Evolutionary conservation across 2,113 vertebrate genomes (phyloP), one percentile per base, ranked within the genome.

Genomic region (Emydocephalus ijimae): DNA sequence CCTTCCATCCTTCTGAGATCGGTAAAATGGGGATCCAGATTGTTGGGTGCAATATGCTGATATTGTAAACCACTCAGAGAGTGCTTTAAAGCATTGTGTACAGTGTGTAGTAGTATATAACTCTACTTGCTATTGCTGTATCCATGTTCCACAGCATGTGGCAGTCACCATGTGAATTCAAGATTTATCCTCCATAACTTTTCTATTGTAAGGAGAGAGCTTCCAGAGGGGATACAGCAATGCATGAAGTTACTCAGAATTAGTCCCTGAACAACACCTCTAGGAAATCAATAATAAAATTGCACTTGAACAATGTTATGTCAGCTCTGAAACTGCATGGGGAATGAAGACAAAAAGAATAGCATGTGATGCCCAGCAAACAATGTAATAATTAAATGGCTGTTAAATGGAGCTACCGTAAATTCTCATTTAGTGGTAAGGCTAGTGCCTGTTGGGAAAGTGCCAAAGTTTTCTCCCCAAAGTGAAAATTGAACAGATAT

Each of bases 241-340:
- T 88, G 48, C 0, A 26, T 20, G 81, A 23, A 50, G 15, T 43
- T 54, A 21, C n/a, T 92, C 23, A 0, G 0, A 14, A 89, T 3
- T 0, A 18, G 56, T 4, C 81, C 15, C 87, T 56, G 24, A 15
- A 2, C 0, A 52, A 57, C 87, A 39, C 10, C 18, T 12, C 56
- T 34, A 21, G 9, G 56, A 89, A 56, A 89, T 15, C 69, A 94
- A 91, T 39, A 55, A n/a, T 7, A 21, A 81, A 81, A 43, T 89
- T 91, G 15, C 92, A 39, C 34, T 39, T 43, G 74, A 81, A 81
- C 7, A 43, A 81, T 9, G 6, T 43, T 81, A 81, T 20, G 34
- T 39, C 74, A 43, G 18, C 34, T 81, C 74, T 81, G 74, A 81
- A 43, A 43, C 34, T 43, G 74, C 74, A 21, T 10, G 18, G 74